Conservation (phyloP, 2,888 invertebrate genomes). For the Aricia artaxerxes region DNA sequence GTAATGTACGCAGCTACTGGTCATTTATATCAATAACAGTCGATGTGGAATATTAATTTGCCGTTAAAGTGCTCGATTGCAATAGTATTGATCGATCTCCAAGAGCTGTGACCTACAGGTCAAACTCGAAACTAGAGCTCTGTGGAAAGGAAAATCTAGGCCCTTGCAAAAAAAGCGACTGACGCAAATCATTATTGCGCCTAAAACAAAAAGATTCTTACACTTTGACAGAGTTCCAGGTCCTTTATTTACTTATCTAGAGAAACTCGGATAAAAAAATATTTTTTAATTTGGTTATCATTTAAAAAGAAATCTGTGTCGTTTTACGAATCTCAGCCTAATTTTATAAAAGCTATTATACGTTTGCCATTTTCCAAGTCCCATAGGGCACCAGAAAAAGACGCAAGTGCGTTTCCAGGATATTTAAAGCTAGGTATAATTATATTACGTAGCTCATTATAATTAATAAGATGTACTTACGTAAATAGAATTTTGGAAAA, state of each 20-base stretch:
- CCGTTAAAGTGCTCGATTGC: constrained; percentile 4
- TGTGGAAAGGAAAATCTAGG: constrained; percentile 5
- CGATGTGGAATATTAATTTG: constrained; percentile 11
- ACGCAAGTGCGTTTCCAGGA: too few relatives aligned
- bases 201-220: not conserved
- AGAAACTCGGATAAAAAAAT: not conserved
- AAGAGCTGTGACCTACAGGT: constrained; percentile 13
- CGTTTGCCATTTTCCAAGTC: not conserved
- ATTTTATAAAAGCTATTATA: too few relatives aligned
- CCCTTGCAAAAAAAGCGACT: not conserved
- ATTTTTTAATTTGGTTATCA: not conserved
- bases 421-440: too few relatives aligned
- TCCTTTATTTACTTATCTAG: too few relatives aligned
- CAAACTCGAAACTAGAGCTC: constrained; percentile 6
- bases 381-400: too few relatives aligned
- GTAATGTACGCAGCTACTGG: not conserved
- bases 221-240: too few relatives aligned
- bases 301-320: too few relatives aligned
- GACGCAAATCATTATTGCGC: not conserved
- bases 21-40: not conserved
- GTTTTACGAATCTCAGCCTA: too few relatives aligned
- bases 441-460: too few relatives aligned
- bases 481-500: not conserved
- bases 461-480: not conserved
- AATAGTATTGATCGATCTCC: constrained; percentile 13